Conservation (phyloP, 2,888 invertebrate genomes). For the Listrodromus nycthemerus region DNA sequence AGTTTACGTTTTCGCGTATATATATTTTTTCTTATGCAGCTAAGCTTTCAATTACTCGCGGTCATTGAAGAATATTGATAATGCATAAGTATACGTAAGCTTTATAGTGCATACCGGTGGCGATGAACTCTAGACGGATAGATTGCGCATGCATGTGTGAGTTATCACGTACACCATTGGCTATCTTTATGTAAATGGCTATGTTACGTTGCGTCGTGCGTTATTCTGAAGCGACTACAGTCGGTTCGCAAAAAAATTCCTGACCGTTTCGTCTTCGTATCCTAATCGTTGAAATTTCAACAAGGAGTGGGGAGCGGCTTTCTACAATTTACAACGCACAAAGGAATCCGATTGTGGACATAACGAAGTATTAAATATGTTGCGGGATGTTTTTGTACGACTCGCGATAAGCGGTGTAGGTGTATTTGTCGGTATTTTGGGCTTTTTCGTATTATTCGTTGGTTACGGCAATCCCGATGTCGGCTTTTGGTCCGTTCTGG, state of each 20-base stretch:
- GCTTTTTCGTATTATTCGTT: conserved; percentile 72
- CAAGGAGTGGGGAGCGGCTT: neutral
- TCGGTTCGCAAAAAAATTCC: neutral
- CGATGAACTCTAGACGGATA: neutral
- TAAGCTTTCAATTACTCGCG: neutral
- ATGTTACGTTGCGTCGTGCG: neutral
- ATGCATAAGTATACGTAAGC: neutral
- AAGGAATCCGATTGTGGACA: neutral
- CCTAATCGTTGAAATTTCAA: neutral
- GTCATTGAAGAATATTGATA: neutral
- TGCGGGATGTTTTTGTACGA: conserved; percentile 62
- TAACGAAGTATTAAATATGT: conserved; percentile 68
- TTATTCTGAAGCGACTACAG: neutral
- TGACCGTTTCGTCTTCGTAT: neutral
- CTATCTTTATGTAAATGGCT: neutral
- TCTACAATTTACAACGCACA: neutral
- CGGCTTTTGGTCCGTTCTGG: conserved; percentile 75
- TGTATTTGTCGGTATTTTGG: conserved; percentile 67
- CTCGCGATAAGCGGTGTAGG: conserved; percentile 71
- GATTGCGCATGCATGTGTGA: neutral
- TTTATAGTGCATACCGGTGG: neutral
- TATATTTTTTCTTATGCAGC: neutral
- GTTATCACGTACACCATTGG: neutral
- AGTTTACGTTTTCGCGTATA: neutral
- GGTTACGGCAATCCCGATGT: conserved; percentile 71